Evolutionary conservation across 2,888 invertebrate genomes (phyloP).

Genomic region (Eupeodes latifasciatus): DNA sequence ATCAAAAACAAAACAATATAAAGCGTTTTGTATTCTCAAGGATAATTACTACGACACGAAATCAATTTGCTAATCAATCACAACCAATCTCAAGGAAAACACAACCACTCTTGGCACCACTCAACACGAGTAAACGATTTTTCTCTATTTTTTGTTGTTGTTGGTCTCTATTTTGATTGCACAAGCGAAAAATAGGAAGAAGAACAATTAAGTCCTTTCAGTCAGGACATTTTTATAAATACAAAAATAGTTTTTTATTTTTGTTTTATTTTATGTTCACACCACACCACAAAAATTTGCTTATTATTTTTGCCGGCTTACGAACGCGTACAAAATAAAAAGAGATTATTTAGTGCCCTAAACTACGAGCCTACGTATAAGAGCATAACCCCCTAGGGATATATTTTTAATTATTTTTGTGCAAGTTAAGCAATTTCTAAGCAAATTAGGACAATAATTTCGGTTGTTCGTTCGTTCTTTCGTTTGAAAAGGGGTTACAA

Average conservation of each 20-base stretch:
- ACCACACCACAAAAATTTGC: background rate
- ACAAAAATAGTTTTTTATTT: background rate
- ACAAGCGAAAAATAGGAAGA: constrained; percentile 5
- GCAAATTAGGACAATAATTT: constrained; percentile 21
- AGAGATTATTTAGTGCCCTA: background rate
- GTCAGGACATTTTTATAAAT: constrained; percentile 18
- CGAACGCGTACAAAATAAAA: background rate
- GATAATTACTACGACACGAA: constrained; percentile 55
- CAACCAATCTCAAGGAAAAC: constrained; percentile 35
- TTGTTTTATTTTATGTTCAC: background rate
- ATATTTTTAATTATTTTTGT: constrained; percentile 29
- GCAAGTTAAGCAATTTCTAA: constrained; percentile 19
- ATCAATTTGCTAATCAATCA: constrained; percentile 68
- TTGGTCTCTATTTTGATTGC: constrained; percentile 10
- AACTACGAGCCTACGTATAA: too few species aligned
- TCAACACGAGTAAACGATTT: constrained; percentile 37
- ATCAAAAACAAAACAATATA: background rate
- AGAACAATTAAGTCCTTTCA: constrained; percentile 40
- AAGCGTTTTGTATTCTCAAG: constrained; percentile 32
- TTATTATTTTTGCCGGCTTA: constrained; percentile 7
- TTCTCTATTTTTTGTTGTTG: constrained; percentile 13
- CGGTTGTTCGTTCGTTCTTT: too few species aligned
- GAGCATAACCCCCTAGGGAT: background rate
- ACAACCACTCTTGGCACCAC: constrained; percentile 29
- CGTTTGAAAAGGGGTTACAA: constrained; percentile 1